Evolutionary conservation across 2,113 vertebrate genomes (phyloP).

Genomic region (Corythornis madagascariensis): DNA sequence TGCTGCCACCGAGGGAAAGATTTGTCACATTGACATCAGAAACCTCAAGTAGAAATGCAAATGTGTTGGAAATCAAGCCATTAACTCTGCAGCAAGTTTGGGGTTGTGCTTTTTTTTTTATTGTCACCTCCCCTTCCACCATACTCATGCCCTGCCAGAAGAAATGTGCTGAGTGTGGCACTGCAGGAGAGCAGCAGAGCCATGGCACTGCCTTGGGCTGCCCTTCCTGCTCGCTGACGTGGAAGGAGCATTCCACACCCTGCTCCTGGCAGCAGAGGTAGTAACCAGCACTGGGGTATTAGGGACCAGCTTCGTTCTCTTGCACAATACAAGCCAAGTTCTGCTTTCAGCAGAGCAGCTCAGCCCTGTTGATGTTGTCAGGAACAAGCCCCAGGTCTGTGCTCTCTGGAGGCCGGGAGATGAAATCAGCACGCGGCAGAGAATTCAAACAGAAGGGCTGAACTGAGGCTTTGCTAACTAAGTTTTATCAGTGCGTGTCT

Average conservation of each 20-base stretch:
- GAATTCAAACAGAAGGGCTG: constrained; percentile 31
- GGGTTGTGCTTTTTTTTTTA: not conserved
- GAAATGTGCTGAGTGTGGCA: not conserved
- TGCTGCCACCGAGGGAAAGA: not conserved
- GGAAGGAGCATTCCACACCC: not conserved
- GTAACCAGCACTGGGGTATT: not conserved
- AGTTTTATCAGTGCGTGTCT: constrained; percentile 25
- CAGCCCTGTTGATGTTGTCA: not conserved
- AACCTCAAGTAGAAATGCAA: not conserved
- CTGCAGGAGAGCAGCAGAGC: not conserved
- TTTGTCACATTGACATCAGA: not conserved
- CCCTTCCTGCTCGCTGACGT: accelerated
- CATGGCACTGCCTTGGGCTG: not conserved
- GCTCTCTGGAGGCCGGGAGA: not conserved
- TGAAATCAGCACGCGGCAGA: constrained; percentile 7
- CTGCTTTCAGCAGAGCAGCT: not conserved
- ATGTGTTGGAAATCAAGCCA: not conserved
- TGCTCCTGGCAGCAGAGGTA: not conserved
- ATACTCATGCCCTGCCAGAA: not conserved
- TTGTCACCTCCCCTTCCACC: not conserved
- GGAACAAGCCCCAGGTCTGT: not conserved
- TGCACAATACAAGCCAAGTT: not conserved
- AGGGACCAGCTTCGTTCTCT: not conserved
- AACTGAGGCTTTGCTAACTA: not conserved
- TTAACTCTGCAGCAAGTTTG: not conserved